These are phyloP conservation scores for Hypolimnas misippus DNA, from an alignment of 2,888 invertebrate genomes.

Conservation along the genomic window DNA sequence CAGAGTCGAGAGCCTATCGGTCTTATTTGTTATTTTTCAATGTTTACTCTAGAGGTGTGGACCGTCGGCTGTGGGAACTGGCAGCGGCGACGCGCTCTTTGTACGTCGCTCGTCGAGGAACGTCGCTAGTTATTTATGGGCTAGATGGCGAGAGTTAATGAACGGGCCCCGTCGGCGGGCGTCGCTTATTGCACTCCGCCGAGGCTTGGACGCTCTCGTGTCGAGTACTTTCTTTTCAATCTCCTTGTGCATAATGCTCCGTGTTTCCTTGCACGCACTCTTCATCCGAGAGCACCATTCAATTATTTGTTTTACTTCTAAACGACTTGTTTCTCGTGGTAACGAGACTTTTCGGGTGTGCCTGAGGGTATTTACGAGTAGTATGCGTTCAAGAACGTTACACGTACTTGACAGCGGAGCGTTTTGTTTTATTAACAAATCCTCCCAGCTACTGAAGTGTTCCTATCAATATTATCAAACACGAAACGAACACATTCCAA, in stretches of 20 bases:
- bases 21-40: conserved; percentile 62
- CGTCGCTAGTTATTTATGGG: conserved; percentile 66
- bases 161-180: conserved; percentile 70
- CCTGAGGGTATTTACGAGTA: conserved; percentile 51
- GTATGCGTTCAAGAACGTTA: conserved; percentile 48
- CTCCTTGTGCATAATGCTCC: conserved; percentile 79
- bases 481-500: not conserved
- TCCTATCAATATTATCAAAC: not conserved
- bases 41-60: conserved; percentile 55
- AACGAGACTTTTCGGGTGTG: conserved; percentile 71
- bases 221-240: conserved; percentile 80
- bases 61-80: conserved; percentile 53
- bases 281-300: conserved; percentile 67
- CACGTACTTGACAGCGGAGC: conserved; percentile 15
- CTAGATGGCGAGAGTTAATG: conserved; percentile 76
- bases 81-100: conserved; percentile 56
- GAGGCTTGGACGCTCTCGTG: conserved; percentile 76
- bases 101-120: conserved; percentile 52
- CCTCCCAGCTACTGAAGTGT: conserved; percentile 58
- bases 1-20: conserved; percentile 55
- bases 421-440: conserved; percentile 49
- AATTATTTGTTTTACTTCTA: conserved; percentile 78
- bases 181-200: conserved; percentile 78
- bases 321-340: conserved; percentile 64
- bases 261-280: conserved; percentile 75